phyloP scores from a whole-genome alignment of 1,140 invertebrate genomes.

The Musca vetustissima region DNA sequence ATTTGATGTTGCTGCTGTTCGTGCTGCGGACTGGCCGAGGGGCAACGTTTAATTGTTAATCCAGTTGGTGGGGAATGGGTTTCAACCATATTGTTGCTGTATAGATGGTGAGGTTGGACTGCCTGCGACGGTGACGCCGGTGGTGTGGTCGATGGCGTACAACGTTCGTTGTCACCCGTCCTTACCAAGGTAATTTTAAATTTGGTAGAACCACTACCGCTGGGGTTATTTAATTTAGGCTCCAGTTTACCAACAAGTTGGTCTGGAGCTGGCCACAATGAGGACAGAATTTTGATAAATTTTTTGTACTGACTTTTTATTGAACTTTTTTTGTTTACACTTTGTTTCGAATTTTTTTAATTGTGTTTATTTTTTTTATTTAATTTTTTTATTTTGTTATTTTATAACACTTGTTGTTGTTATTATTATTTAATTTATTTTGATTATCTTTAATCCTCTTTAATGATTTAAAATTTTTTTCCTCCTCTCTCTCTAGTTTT shows the following conservation, averaged over 20 bases:
- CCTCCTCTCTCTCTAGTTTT: no score
- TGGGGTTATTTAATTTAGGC: constrained; percentile 24
- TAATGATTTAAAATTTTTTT: constrained; percentile 2
- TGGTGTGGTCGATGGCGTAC: constrained; percentile 41
- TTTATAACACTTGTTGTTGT: not conserved
- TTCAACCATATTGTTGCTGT: constrained; percentile 43
- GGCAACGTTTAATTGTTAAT: constrained; percentile 43
- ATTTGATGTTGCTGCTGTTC: constrained; percentile 36
- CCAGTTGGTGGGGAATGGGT: constrained; percentile 46
- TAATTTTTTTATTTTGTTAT: not conserved
- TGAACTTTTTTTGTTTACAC: constrained; percentile 24
- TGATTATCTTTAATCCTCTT: not conserved
- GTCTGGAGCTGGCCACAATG: constrained; percentile 52
- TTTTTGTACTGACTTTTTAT: not conserved
- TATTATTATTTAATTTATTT: constrained; percentile 14
- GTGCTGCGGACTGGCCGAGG: constrained; percentile 35
- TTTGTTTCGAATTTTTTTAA: not conserved
- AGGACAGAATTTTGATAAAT: constrained; percentile 51
- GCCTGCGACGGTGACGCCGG: constrained; percentile 47
- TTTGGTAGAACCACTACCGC: constrained; percentile 31
- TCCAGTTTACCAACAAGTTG: constrained; percentile 43
- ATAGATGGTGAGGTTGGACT: no score
- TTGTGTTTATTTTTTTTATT: not conserved
- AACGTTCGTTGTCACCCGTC: no score
- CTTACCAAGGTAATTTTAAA: constrained; percentile 53